Percentiles rank a stretch among this genome's conserved stretches.
phyloP scores from a whole-genome alignment of 2,797 vertebrate species.

The Triplophysa yarkandensis region DNA sequence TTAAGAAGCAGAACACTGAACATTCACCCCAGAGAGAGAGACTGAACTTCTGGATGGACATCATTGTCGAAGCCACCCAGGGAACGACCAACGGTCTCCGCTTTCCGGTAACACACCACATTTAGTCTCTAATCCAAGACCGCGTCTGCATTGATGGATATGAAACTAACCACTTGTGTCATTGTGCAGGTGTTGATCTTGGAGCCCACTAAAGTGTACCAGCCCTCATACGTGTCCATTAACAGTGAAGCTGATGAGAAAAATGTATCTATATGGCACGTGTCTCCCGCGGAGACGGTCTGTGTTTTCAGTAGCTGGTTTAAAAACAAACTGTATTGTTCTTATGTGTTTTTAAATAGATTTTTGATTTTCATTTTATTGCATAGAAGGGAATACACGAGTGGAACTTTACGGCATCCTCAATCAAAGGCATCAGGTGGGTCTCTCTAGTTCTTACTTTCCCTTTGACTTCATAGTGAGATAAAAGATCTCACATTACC shows the following conservation, averaged over 20 bases:
- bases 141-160: neutral
- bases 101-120: conserved; percentile 82
- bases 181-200: conserved; percentile 87
- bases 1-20: conserved; percentile 86
- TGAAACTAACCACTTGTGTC: neutral
- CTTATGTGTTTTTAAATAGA: neutral
- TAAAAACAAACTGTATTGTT: neutral
- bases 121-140: neutral
- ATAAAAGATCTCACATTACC: neutral
- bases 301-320: conserved; percentile 47
- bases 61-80: conserved; percentile 93
- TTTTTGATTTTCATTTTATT: conserved; percentile 6
- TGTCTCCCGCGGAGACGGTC: conserved; percentile 89
- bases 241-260: conserved; percentile 93
- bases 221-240: conserved; percentile 92
- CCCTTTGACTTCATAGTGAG: neutral
- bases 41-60: conserved; percentile 97
- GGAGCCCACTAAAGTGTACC: conserved; percentile 91
- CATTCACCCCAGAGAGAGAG: conserved; percentile 86
- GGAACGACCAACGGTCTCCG: conserved; percentile 85
- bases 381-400: conserved; percentile 90
- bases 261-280: conserved; percentile 91
- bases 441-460: conserved; percentile 1
- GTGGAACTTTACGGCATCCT: conserved; percentile 93
- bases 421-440: conserved; percentile 95